Base-by-base conservation (phyloP, 2,888 invertebrate genomes). In the Crematogaster levior region DNA sequence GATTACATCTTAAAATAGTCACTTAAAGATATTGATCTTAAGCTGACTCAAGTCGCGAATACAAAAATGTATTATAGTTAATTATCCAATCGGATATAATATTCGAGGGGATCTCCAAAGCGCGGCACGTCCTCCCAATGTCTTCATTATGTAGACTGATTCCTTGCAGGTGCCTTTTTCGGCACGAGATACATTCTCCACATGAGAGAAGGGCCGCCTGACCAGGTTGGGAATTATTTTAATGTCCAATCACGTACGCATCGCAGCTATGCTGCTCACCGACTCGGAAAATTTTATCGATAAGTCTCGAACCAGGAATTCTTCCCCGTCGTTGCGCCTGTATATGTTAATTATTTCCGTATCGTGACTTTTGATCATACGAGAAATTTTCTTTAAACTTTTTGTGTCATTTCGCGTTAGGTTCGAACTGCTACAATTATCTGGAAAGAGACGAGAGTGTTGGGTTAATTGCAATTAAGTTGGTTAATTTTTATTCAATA, bases 71-170 rank as follows among this genome's bases (percentile, higher is more conserved):
- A 84, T 68, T 63, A 81, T 86, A 87, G 88, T 91, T 91, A 91
- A 91, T 91, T 91, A 88, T 70, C 86, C 66, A 85, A 89, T 74
- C 81, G 74, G 30, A 72, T 43, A 40, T n/a, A 34, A 51, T 40
- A 40, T 34, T 40, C 53, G 63, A 43, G 65, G 43, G 60, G 58
- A 48, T 56, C 34, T 75, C 37, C 77, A 73, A 73, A 74, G 72
- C 70, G 27, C 43, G 84, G 27, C 84, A 85, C 81, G 82, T 75
- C 90, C 89, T 18, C 21, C 88, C 90, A 89, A 89, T 85, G 90
- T 92, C 93, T 93, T 93, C 90, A 93, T 93, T 93, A 91, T 89
- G 91, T 91, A 91, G 91, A 90, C 89, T 89, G 91, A 90, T 70
- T 89, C 88, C 84, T 89, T 90, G 91, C 91, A 93, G 92, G 91